These are phyloP conservation scores for Copsychus sechellarum DNA, from an alignment of 2,113 vertebrate genomes.

Conservation along the genomic window DNA sequence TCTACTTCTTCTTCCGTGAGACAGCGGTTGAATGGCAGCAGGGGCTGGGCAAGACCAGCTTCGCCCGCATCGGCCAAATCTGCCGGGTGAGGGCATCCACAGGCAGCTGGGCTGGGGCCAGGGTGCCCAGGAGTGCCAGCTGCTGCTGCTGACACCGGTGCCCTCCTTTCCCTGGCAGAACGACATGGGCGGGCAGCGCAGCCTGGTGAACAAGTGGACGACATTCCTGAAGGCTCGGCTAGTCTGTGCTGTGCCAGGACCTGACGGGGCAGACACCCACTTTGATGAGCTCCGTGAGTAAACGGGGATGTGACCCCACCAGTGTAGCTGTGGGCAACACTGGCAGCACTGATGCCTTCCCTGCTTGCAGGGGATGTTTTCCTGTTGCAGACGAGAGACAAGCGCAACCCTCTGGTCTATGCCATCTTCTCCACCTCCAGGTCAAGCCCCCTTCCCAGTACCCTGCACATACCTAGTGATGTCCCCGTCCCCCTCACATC, in stretches of 20 bases:
- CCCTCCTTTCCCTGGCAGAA: constrained; percentile 75
- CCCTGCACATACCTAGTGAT: fast-evolving
- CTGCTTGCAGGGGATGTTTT: constrained; percentile 87
- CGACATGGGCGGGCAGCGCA: constrained; percentile 92
- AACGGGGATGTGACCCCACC: fast-evolving
- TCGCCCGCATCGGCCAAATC: constrained; percentile 92
- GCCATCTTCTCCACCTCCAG: constrained; percentile 93
- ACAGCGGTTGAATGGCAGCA: constrained; percentile 86
- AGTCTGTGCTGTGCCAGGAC: constrained; percentile 86
- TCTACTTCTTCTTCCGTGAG: constrained; percentile 98
- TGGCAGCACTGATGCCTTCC: neutral
- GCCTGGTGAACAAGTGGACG: constrained; percentile 97
- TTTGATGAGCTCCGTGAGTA: constrained; percentile 95
- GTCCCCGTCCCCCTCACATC: neutral
- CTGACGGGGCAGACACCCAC: constrained; percentile 87
- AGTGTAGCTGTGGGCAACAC: neutral
- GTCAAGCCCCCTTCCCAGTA: constrained; percentile 49
- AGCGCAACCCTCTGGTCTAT: constrained; percentile 91
- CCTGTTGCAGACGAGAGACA: constrained; percentile 89
- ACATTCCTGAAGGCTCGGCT: constrained; percentile 96
- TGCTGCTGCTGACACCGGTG: neutral
- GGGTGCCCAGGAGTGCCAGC: neutral
- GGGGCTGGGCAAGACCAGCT: constrained; percentile 86
- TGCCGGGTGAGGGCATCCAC: constrained; percentile 81
- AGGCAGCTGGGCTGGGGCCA: neutral